These are phyloP conservation scores for Aporophyla lueneburgensis DNA, from an alignment of 2,888 invertebrate species.

Conservation along the genomic window DNA sequence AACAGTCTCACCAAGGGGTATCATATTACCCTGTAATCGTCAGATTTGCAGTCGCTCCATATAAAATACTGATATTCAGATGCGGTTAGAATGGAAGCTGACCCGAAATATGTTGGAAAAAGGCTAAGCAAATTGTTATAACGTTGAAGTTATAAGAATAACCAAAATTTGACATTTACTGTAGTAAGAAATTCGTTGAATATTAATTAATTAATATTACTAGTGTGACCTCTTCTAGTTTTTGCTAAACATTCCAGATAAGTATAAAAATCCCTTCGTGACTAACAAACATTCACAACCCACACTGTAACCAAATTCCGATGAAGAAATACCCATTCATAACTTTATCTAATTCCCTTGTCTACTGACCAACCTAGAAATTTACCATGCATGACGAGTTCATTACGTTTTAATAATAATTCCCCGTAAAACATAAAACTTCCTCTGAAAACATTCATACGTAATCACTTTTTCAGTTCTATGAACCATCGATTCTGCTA, in stretches of 20 bases:
- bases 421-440: conserved; percentile 15
- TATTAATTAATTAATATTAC: neutral
- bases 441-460: conserved; percentile 29
- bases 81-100: too few species aligned
- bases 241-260: neutral
- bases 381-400: conserved; percentile 12
- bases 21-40: too few species aligned
- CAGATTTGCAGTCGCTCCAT: too few species aligned
- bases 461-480: conserved; percentile 44
- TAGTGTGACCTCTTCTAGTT: neutral
- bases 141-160: neutral
- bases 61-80: too few species aligned
- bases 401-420: conserved; percentile 17
- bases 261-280: neutral
- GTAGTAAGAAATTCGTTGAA: neutral
- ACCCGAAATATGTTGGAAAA: too few species aligned
- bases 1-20: too few species aligned
- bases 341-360: conserved; percentile 24
- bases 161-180: neutral
- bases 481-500: conserved; percentile 48
- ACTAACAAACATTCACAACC: neutral
- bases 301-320: conserved; percentile 1
- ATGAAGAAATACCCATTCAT: conserved; percentile 29
- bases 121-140: too few species aligned
- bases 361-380: conserved; percentile 37